Percentiles rank a stretch among this genome's conserved stretches.
Evolutionary conservation across 2,113 vertebrate genomes (phyloP).

Genomic region (Thymallus thymallus): DNA sequence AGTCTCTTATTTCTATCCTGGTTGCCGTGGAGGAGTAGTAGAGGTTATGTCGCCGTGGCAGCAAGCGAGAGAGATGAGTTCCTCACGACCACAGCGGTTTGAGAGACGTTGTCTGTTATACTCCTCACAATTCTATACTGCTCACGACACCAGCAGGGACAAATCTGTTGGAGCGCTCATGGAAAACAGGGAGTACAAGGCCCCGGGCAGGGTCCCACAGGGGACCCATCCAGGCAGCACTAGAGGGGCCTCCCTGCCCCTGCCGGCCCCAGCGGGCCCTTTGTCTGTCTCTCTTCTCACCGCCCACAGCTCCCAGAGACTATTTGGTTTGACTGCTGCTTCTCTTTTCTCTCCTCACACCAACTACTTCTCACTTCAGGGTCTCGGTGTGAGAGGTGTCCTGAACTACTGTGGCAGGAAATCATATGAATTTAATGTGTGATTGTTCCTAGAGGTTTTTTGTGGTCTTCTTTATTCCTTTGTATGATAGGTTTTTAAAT

Average conservation of each 20-base stretch:
- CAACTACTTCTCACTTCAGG: constrained; percentile 49
- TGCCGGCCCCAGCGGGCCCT: constrained; percentile 10
- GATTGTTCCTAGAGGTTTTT: too few relatives aligned
- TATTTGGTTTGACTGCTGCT: constrained; percentile 41
- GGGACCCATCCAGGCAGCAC: constrained; percentile 2
- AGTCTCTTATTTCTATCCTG: too few relatives aligned
- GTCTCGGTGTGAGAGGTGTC: constrained; percentile 40
- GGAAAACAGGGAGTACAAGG: constrained; percentile 33
- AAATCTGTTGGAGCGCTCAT: constrained; percentile 23
- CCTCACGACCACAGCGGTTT: too few relatives aligned
- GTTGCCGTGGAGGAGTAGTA: too few relatives aligned
- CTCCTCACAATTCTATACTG: not conserved
- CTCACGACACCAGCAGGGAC: constrained; percentile 36
- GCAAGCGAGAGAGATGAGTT: too few relatives aligned
- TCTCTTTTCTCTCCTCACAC: constrained; percentile 42
- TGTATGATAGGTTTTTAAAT: not conserved
- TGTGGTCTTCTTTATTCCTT: not conserved
- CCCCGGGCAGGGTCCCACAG: constrained; percentile 23
- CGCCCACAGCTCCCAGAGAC: constrained; percentile 37
- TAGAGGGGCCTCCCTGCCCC: constrained; percentile 37
- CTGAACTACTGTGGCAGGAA: constrained; percentile 22
- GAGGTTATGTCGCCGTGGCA: too few relatives aligned
- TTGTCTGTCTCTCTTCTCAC: constrained; percentile 43
- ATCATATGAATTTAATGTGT: too few relatives aligned
- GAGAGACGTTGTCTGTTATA: too few relatives aligned